These are phyloP conservation scores for Semaprochilodus insignis DNA, from an alignment of 2,797 vertebrate genomes.

Conservation along the genomic window DNA sequence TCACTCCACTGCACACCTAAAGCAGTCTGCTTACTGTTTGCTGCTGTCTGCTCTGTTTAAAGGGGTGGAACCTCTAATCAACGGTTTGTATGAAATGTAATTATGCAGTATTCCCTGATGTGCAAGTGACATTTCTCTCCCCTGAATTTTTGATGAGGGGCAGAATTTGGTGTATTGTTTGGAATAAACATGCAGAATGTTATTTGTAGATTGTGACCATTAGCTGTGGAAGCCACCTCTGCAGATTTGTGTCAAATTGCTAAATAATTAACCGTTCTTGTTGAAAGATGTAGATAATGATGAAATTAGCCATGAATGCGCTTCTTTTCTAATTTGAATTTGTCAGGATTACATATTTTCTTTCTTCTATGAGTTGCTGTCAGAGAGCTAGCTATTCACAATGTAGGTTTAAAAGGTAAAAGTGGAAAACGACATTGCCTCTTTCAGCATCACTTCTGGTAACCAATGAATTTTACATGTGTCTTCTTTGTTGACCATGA, in stretches of 20 bases:
- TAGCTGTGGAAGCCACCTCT: conserved; percentile 4
- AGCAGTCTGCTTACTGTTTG: not conserved
- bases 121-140: conserved; percentile 9
- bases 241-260: not conserved
- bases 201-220: not conserved
- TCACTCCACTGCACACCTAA: not conserved
- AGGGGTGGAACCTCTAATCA: not conserved
- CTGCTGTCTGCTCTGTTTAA: too few relatives aligned
- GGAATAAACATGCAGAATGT: conserved; percentile 9
- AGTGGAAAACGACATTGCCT: not conserved
- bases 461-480: not conserved
- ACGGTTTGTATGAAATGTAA: not conserved
- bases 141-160: conserved; percentile 5
- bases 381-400: not conserved
- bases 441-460: not conserved
- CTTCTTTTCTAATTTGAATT: not conserved
- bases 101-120: conserved; percentile 13
- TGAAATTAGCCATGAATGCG: not conserved
- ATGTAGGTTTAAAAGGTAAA: not conserved
- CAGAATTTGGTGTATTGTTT: not conserved
- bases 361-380: not conserved
- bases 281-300: not conserved
- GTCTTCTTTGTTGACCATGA: not conserved
- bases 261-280: conserved; percentile 9
- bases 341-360: not conserved